Evolutionary conservation across 2,113 vertebrate species (phyloP), one percentile per base, ranked within the genome.

Genomic region (Paralichthys olivaceus): DNA sequence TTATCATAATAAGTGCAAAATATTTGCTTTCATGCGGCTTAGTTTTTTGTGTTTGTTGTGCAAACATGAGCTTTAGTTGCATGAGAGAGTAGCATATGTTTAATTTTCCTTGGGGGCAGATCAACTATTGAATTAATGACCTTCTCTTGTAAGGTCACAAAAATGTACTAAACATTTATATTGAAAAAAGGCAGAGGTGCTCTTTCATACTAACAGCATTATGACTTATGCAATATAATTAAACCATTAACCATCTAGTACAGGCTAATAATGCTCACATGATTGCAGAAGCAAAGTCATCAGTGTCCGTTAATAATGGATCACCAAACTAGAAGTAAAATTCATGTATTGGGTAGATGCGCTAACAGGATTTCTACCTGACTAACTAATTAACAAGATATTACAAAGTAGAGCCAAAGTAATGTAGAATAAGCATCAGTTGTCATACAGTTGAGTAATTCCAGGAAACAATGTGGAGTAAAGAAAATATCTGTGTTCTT

Each of bases 121-220:
- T 13, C 20, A 6, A 15, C 25, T 8, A 9, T 34, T 65, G 61
- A 71, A 71, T 66, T 56, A 65, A 75, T 65, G 59, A 70, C 7
- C 6, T 1, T 59, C 53, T 65, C 43, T 3, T 2, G 67, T 60
- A 66, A 70, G 68, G 47, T 71, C 72, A 75, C 32, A 65, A 26
- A 75, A 70, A 45, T 47, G 13, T 1, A 15, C 19, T 51, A 19
- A 6, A 49, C 40, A 40, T 53, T 29, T 43, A 15, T 68, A 68
- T 68, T 20, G 0, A 20, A 76, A 71, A 67, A 47, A 60, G 40
- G 59, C 25, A 64, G 28, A 57, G 26, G 57, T 62, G 51, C 4
- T 54, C 25, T 14, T 56, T 56, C 25, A 28, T 22, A 28, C 12
- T 15, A 6, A 12, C 5, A 9, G 23, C 25, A 13, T 26, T 15